Evolutionary conservation across 2,797 vertebrate genomes (phyloP).

Genomic region (Buceros bicornis): DNA sequence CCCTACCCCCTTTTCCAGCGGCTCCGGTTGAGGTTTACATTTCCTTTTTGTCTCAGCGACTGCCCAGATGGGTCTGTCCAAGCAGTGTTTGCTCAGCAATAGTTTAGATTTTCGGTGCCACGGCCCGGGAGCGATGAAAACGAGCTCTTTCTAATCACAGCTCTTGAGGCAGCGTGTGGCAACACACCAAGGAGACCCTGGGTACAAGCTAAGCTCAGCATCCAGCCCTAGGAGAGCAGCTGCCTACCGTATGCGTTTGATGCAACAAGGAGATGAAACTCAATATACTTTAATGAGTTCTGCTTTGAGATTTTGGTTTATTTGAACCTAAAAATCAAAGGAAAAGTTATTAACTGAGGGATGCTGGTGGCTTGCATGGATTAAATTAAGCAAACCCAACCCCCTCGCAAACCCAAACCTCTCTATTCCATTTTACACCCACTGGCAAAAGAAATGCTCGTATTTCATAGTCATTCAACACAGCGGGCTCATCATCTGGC

Average conservation of each 20-base stretch:
- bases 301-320: neutral
- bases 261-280: neutral
- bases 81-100: neutral
- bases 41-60: neutral
- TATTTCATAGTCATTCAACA: neutral
- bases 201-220: neutral
- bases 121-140: neutral
- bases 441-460: neutral
- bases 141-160: neutral
- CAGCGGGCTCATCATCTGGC: neutral
- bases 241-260: neutral
- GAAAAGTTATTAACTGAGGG: neutral
- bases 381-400: neutral
- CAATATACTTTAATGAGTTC: neutral
- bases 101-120: neutral
- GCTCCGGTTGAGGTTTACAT: neutral
- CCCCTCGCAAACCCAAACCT: neutral
- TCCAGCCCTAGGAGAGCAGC: neutral
- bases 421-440: neutral
- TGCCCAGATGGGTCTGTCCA: neutral
- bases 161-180: neutral
- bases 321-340: conserved; percentile 22
- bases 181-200: neutral
- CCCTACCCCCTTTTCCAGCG: neutral
- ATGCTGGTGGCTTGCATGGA: neutral